A percentile compares a stretch with the other conserved stretches of the same genome.
Conservation (phyloP, 2,797 vertebrate genomes). For the Tapera naevia region DNA sequence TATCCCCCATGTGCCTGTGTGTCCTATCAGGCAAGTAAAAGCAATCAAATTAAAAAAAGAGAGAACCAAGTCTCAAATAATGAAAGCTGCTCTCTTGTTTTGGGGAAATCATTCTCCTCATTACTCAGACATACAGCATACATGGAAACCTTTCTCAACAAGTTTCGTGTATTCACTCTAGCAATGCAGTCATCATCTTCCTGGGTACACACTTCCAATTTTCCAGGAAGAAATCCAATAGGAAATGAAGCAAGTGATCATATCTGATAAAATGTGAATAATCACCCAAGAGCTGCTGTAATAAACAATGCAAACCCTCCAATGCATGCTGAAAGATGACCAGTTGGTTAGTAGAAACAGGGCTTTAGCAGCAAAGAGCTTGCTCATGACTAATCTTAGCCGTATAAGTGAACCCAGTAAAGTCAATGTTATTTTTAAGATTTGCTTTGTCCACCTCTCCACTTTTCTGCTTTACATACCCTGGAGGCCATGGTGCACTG, state of each 20-base stretch:
- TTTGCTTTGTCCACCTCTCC: background rate
- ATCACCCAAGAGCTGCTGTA: background rate
- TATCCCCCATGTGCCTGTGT: background rate
- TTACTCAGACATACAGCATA: background rate
- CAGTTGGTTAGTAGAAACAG: background rate
- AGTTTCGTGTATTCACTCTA: background rate
- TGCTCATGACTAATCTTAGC: accelerated
- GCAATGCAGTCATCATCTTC: background rate
- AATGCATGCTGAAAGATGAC: background rate
- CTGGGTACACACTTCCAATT: background rate
- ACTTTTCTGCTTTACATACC: background rate
- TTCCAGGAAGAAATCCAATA: slow-evolving; percentile 32
- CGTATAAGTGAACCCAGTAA: background rate
- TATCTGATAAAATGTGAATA: slow-evolving; percentile 7
- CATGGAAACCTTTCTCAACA: background rate
- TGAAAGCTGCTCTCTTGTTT: background rate
- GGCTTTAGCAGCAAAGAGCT: background rate
- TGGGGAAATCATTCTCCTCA: background rate
- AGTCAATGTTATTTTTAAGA: background rate
- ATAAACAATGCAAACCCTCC: background rate
- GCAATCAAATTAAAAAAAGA: background rate
- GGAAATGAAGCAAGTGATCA: background rate
- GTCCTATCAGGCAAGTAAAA: background rate
- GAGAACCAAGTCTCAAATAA: background rate
- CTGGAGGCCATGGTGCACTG: background rate